Percentiles rank a stretch among this genome's conserved stretches.
Evolutionary conservation across 2,113 vertebrate genomes (phyloP).

Genomic region (Catharus fuscescens): DNA sequence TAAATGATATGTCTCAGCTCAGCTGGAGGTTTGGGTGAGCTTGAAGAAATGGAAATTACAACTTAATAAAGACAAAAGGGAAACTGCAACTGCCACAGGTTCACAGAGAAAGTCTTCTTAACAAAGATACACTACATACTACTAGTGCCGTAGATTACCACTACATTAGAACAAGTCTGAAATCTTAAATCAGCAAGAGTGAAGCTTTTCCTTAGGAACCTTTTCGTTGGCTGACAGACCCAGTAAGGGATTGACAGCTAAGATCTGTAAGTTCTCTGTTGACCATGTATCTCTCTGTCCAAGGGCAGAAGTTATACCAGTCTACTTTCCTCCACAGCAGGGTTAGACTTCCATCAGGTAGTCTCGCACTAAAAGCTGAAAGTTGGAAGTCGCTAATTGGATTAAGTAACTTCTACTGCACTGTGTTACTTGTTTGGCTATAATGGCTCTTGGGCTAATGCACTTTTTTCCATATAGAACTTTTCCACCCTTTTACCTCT

Average conservation of each 20-base stretch:
- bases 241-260: background rate
- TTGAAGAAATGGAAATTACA: background rate
- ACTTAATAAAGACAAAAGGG: background rate
- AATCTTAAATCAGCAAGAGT: background rate
- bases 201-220: background rate
- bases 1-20: background rate
- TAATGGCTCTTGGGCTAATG: background rate
- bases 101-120: background rate
- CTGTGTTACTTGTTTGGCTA: background rate
- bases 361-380: background rate
- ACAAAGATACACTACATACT: background rate
- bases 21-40: background rate
- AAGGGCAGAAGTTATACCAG: background rate
- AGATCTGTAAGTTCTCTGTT: background rate
- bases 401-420: background rate
- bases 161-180: background rate
- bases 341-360: background rate
- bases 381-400: background rate
- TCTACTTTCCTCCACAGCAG: background rate
- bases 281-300: background rate
- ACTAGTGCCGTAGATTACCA: background rate
- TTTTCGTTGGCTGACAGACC: background rate
- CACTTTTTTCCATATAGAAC: background rate
- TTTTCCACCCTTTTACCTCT: background rate
- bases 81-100: background rate